These are phyloP conservation scores for Morbakka virulenta DNA, from an alignment of 30 jellyfish, hydroid and myxozoan genomes.

Conservation along the genomic window DNA sequence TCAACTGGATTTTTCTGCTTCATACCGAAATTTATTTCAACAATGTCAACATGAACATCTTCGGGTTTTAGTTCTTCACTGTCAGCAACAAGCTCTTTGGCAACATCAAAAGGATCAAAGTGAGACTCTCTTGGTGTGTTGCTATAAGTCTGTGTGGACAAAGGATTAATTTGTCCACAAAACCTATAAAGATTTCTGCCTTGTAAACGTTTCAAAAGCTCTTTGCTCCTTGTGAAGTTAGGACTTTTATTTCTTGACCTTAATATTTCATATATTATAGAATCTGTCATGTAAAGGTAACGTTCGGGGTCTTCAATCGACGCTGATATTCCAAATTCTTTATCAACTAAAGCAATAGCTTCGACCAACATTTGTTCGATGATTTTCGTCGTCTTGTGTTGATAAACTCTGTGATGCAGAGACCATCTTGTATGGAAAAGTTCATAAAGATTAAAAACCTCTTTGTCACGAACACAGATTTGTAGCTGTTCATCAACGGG, in stretches of 20 bases:
- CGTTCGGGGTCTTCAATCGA: slow-evolving; percentile 36
- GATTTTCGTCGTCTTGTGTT: slow-evolving; percentile 63
- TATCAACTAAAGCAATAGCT: slow-evolving; percentile 63
- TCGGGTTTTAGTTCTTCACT: not conserved
- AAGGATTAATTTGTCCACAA: slow-evolving; percentile 60
- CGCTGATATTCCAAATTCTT: slow-evolving; percentile 32
- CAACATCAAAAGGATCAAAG: slow-evolving; percentile 12
- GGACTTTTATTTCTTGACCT: slow-evolving; percentile 16
- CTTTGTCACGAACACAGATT: slow-evolving; percentile 68
- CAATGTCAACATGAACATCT: slow-evolving; percentile 32
- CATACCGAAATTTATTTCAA: slow-evolving; percentile 57
- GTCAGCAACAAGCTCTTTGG: slow-evolving; percentile 50
- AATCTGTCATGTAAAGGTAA: slow-evolving; percentile 58
- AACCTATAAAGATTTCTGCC: slow-evolving; percentile 38
- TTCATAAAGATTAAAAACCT: slow-evolving; percentile 56
- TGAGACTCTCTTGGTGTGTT: slow-evolving; percentile 1
- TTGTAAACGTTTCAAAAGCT: slow-evolving; percentile 17
- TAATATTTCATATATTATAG: slow-evolving; percentile 50
- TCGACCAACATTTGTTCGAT: slow-evolving; percentile 65
- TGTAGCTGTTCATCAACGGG: slow-evolving; percentile 63
- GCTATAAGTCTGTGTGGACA: not conserved
- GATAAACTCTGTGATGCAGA: slow-evolving; percentile 70
- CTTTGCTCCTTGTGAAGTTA: slow-evolving; percentile 19
- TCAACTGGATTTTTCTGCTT: slow-evolving; percentile 38
- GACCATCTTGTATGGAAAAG: slow-evolving; percentile 81